Evolutionary conservation across 2,113 vertebrate genomes (phyloP).

Genomic region (Tonatia bakeri): DNA sequence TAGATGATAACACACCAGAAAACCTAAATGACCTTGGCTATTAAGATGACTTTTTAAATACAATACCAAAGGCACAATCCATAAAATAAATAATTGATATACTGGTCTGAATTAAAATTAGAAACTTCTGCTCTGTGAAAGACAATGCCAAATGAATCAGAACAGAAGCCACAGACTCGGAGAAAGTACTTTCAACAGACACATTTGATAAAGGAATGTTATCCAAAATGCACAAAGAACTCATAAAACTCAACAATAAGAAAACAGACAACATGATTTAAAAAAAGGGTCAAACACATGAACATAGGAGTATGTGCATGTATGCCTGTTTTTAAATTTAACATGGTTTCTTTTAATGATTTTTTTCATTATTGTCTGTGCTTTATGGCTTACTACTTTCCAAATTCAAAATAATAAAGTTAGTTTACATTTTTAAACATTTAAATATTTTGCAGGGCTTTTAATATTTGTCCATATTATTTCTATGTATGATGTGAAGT

Average conservation of each 20-base stretch:
- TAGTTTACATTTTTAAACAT: neutral
- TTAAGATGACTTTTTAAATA: neutral
- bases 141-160: neutral
- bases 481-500: neutral
- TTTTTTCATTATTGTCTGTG: neutral
- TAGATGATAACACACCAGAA: neutral
- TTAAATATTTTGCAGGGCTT: neutral
- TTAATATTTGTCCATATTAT: neutral
- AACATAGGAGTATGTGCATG: neutral
- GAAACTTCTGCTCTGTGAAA: neutral
- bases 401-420: neutral
- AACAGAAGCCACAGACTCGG: neutral
- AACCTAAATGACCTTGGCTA: neutral
- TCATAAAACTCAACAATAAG: neutral
- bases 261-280: neutral
- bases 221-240: too few relatives aligned
- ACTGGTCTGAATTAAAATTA: neutral
- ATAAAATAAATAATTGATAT: neutral
- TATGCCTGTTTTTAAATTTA: neutral
- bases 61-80: neutral
- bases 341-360: neutral
- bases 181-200: too few relatives aligned
- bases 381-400: neutral
- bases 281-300: neutral
- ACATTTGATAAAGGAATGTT: too few relatives aligned